Base-by-base conservation (phyloP, 2,113 vertebrate genomes). In the Hemiprocne comata region DNA sequence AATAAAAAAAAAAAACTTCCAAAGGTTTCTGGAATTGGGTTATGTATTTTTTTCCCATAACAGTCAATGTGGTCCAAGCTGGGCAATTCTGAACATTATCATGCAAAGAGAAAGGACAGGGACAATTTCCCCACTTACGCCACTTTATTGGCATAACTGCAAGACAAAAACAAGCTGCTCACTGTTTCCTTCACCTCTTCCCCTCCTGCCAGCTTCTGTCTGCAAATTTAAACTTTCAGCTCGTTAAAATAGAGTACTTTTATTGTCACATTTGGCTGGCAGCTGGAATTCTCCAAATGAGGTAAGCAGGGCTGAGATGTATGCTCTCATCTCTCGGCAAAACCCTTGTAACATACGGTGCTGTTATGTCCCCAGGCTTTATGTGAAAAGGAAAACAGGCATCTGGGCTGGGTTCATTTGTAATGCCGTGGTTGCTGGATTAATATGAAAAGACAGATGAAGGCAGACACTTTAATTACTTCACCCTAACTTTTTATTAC, bases 401-500 rank as follows among this genome's bases (percentile, higher is more conserved):
- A 76, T 66, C 82, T 72, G 92, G 81, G 58, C 50, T 64, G 34
- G 31, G 75, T 42, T 76, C 53, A 66, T 89, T 87, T 90, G 69
- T 86, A 83, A 82, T 7, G 11, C 36, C 55, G 55, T 29, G 33
- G 72, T 88, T 90, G 64, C 65, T 57, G 12, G 54, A 64, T 87
- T 94, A 69, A 94, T 44, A 76, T 29, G 82, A 82, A 94, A 85
- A 91, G 87, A 94, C 93, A 97, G 89, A 97, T 83, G 66, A 95
- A 97, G 76, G 71, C 93, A 90, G 95, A 97, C 95, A 87, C 83
- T 93, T 79, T 55, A 90, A 87, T 96, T 95, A 94, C 85, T 96
- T 91, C 96, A 92, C 97, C 96, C 94, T 91, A 98, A 96, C 94
- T 94, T 97, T 98, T 98, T 98, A 98, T 98, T 98, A 98, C 95